phyloP scores from a whole-genome alignment of 2,888 invertebrate species.

The Torymus auratus region DNA sequence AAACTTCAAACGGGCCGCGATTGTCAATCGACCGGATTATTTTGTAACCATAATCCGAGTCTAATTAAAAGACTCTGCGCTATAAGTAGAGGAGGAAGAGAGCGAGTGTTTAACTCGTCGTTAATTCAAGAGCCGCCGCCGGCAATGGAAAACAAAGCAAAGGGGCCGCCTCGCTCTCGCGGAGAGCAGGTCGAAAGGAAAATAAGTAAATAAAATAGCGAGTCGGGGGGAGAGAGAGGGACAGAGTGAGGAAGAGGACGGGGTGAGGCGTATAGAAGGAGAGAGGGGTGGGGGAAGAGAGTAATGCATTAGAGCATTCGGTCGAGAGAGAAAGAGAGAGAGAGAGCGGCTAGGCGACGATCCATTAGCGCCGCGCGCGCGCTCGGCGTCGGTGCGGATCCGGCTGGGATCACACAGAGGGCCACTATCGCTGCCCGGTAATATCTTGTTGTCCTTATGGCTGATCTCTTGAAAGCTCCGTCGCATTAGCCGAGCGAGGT shows the following conservation, averaged over 20 bases:
- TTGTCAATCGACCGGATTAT: background rate
- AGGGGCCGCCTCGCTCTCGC: background rate
- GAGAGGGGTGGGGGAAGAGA: conserved; percentile 19
- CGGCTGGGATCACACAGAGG: conserved; percentile 28
- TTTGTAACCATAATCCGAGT: conserved; percentile 19
- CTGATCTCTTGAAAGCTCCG: conserved; percentile 65
- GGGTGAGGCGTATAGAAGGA: background rate
- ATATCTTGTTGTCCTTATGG: conserved; percentile 65
- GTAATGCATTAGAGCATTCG: conserved; percentile 42
- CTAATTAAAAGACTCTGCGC: conserved; percentile 26
- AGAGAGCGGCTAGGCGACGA: conserved; percentile 48
- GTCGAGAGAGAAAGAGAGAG: conserved; percentile 23
- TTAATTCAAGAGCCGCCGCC: no score
- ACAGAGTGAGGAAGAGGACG: conserved; percentile 14
- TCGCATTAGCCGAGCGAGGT: conserved; percentile 61
- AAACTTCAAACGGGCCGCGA: background rate
- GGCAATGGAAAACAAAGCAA: conserved; percentile 9
- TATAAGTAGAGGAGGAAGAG: no score
- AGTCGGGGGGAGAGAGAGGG: conserved; percentile 10
- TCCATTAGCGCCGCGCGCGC: conserved; percentile 60
- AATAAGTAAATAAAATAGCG: conserved; percentile 41
- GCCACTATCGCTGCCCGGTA: conserved; percentile 62
- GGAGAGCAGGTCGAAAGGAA: background rate
- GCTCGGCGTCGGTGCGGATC: background rate
- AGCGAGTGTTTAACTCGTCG: no score